Evolutionary conservation across 2,113 vertebrate species (phyloP).

Genomic region (Beaufortia kweichowensis): DNA sequence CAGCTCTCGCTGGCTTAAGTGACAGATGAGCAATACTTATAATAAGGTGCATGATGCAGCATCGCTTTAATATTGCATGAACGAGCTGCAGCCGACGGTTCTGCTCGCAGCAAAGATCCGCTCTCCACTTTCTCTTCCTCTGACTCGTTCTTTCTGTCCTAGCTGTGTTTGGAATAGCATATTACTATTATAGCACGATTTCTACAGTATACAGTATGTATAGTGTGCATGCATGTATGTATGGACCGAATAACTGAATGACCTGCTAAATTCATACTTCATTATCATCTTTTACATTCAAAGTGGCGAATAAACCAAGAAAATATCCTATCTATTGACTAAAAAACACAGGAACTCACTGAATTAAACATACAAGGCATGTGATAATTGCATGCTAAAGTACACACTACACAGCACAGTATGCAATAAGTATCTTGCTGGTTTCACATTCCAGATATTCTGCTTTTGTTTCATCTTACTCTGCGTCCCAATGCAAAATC

Average conservation of each 20-base stretch:
- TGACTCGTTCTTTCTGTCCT: not conserved
- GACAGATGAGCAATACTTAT: conserved; percentile 52
- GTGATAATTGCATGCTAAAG: too few species aligned
- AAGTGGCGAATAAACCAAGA: too few species aligned
- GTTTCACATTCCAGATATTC: not conserved
- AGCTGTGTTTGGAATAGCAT: not conserved
- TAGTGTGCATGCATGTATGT: not conserved
- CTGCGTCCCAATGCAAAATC: conserved; percentile 13
- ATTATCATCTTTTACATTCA: too few species aligned
- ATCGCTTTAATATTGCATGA: conserved; percentile 50
- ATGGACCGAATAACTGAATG: too few species aligned
- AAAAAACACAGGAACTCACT: too few species aligned
- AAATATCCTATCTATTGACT: too few species aligned
- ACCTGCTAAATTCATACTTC: too few species aligned
- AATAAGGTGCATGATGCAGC: conserved; percentile 50
- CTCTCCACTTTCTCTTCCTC: not conserved
- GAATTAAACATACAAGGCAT: too few species aligned
- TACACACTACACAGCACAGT: not conserved
- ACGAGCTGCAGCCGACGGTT: conserved; percentile 17
- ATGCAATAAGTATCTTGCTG: too few species aligned
- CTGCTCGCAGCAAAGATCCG: not conserved
- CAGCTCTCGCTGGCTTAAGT: conserved; percentile 23
- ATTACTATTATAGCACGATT: not conserved
- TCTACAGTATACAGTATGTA: not conserved
- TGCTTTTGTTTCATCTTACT: not conserved